Evolutionary conservation across 2,888 invertebrate species (phyloP).

Genomic region (Cheilosia pagana): DNA sequence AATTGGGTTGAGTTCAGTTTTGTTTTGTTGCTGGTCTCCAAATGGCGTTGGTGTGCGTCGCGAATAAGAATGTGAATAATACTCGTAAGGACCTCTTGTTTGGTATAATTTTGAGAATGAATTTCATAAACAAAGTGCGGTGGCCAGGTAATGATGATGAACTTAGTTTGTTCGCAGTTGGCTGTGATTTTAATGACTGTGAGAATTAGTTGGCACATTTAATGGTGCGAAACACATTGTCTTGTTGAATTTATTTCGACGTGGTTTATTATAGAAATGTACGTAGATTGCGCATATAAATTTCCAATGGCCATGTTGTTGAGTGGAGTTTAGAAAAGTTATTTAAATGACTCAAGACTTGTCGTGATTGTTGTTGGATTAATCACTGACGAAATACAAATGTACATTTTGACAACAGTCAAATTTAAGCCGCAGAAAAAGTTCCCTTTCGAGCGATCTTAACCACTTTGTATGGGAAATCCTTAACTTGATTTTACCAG

Average conservation of each 20-base stretch:
- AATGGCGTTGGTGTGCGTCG: neutral
- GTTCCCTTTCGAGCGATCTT: too few relatives aligned
- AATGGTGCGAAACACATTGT: too few relatives aligned
- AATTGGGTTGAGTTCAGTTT: conserved; percentile 39
- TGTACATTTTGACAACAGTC: too few relatives aligned
- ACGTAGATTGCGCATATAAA: neutral
- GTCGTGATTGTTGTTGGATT: too few relatives aligned
- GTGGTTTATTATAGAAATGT: too few relatives aligned
- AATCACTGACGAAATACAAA: too few relatives aligned
- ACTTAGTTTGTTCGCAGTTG: conserved; percentile 28
- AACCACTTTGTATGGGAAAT: too few relatives aligned
- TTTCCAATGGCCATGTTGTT: neutral
- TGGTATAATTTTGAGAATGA: neutral
- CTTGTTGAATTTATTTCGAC: too few relatives aligned
- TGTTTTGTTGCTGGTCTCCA: neutral
- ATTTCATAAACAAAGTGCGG: neutral
- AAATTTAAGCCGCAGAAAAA: too few relatives aligned
- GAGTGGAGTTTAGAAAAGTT: too few relatives aligned
- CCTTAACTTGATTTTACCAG: too few relatives aligned
- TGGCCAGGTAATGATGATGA: conserved; percentile 33
- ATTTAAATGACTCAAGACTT: too few relatives aligned
- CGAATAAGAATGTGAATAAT: neutral
- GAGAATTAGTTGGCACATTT: conserved; percentile 1
- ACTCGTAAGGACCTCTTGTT: neutral
- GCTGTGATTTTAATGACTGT: conserved; percentile 22